Evolutionary conservation across 92 coral and sea anemone genomes (phyloP).

Genomic region (Palythoa heliodiscus): DNA sequence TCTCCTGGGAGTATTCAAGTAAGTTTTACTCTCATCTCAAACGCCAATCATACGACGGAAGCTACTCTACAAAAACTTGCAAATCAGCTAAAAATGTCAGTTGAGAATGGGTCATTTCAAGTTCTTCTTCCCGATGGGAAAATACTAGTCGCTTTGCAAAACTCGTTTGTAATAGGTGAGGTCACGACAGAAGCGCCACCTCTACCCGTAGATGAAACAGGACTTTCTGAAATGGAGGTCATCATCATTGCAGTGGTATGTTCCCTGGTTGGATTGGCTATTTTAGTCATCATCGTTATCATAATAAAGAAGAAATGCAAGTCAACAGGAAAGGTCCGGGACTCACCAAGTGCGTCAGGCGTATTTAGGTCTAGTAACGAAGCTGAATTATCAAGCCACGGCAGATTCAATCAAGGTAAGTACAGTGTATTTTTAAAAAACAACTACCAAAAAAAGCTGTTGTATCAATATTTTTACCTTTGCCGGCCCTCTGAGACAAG

Average conservation of each 20-base stretch:
- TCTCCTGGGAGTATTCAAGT: slow-evolving; percentile 35
- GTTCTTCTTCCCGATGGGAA: slow-evolving; percentile 30
- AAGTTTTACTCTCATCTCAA: neutral
- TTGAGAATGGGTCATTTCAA: neutral
- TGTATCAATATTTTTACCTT: no score
- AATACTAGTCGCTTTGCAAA: slow-evolving; percentile 5
- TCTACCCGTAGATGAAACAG: neutral
- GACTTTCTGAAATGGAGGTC: slow-evolving; percentile 25
- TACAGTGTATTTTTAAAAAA: neutral
- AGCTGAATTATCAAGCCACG: neutral
- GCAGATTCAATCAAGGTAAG: slow-evolving; percentile 2
- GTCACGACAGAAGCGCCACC: neutral
- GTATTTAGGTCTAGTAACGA: neutral
- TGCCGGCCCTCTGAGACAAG: no score
- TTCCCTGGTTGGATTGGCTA: slow-evolving; percentile 18
- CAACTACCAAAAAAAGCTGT: no score
- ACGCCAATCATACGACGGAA: slow-evolving; percentile 6
- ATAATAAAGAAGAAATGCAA: neutral
- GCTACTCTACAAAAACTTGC: slow-evolving; percentile 8
- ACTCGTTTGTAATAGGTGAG: slow-evolving; percentile 13
- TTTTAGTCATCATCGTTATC: slow-evolving; percentile 6
- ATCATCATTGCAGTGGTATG: slow-evolving; percentile 42
- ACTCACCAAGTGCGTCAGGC: neutral
- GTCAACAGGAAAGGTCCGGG: neutral
- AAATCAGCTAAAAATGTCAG: neutral